phyloP scores from a whole-genome alignment of 37 sponge, comb jelly and placozoan species.

The Geodia barretti region DNA sequence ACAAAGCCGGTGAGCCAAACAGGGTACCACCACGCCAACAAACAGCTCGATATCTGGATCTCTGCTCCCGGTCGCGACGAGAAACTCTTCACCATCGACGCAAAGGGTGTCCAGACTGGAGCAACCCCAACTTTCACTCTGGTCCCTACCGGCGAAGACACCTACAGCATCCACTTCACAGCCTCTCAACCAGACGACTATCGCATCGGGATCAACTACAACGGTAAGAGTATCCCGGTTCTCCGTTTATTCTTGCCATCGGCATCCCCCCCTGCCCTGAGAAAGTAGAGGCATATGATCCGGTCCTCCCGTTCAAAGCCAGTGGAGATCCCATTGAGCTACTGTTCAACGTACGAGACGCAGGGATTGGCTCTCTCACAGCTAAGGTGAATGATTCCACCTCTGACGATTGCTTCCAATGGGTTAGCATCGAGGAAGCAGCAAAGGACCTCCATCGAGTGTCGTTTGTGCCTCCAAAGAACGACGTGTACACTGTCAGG shows the following conservation, averaged over 20 bases:
- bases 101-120: conserved; percentile 33
- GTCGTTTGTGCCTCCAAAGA: conserved; percentile 34
- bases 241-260: conserved; percentile 58
- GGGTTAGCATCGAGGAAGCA: conserved; percentile 25
- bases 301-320: conserved; percentile 46
- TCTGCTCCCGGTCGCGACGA: conserved; percentile 25
- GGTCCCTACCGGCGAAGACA: conserved; percentile 36
- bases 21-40: conserved; percentile 34
- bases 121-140: conserved; percentile 22
- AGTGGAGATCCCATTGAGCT: conserved; percentile 58
- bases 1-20: conserved; percentile 24
- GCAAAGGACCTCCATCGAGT: conserved; percentile 31
- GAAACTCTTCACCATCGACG: conserved; percentile 21
- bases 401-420: background rate
- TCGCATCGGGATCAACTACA: conserved; percentile 46
- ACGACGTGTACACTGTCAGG: conserved; percentile 34
- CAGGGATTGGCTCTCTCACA: conserved; percentile 52
- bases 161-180: conserved; percentile 36
- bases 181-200: conserved; percentile 64
- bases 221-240: conserved; percentile 50
- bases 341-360: conserved; percentile 56
- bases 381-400: conserved; percentile 16
- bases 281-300: conserved; percentile 50
- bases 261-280: conserved; percentile 26
- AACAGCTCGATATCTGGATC: conserved; percentile 40